These are phyloP conservation scores for Limnephilus rhombicus DNA, from an alignment of 2,888 invertebrate genomes.

Conservation along the genomic window DNA sequence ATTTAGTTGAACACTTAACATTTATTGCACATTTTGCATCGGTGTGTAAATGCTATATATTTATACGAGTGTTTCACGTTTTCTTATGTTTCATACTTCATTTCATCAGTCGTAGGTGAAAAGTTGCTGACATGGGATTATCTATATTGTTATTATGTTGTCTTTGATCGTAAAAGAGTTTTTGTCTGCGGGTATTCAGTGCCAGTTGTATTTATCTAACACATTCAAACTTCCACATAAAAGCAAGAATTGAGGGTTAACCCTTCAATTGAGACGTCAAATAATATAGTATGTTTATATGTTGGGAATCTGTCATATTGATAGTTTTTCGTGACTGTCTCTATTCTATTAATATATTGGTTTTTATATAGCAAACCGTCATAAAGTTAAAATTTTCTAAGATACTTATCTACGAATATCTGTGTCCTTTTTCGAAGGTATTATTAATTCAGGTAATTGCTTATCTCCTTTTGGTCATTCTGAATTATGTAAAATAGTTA, in stretches of 20 bases:
- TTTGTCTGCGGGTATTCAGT: constrained; percentile 19
- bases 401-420: neutral
- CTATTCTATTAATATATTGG: neutral
- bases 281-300: neutral
- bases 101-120: constrained; percentile 8
- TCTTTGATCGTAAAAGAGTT: constrained; percentile 26
- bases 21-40: neutral
- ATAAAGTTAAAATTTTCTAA: neutral
- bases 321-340: neutral
- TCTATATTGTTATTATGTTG: constrained; percentile 21
- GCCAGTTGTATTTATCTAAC: neutral
- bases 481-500: neutral
- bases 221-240: neutral
- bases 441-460: neutral
- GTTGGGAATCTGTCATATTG: neutral
- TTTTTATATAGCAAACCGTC: neutral
- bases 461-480: neutral
- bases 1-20: neutral
- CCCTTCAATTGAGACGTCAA: neutral
- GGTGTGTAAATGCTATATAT: neutral
- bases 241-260: neutral
- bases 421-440: neutral
- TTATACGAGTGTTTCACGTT: neutral
- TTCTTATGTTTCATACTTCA: neutral
- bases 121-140: constrained; percentile 11